Evolutionary conservation across 2,113 vertebrate genomes (phyloP).

Genomic region (Cololabis saira): DNA sequence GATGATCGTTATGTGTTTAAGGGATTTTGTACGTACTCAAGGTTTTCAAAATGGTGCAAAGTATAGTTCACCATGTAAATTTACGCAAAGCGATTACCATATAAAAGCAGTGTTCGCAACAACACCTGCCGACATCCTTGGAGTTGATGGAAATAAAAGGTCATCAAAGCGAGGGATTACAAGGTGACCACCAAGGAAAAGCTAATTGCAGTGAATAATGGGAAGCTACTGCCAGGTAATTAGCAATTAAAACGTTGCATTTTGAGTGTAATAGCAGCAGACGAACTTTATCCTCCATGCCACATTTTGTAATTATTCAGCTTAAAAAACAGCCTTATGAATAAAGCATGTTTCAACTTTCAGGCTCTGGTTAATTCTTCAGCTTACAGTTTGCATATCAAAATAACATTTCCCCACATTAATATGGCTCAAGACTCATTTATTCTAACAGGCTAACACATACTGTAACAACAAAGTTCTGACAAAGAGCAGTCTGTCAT

Average conservation of each 20-base stretch:
- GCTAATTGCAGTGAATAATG: slow-evolving; percentile 78
- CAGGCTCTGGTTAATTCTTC: slow-evolving; percentile 48
- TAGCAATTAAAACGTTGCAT: slow-evolving; percentile 72
- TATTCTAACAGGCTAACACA: slow-evolving; percentile 22
- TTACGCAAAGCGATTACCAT: slow-evolving; percentile 73
- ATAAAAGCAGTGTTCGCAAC: slow-evolving; percentile 73
- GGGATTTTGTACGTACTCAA: slow-evolving; percentile 69
- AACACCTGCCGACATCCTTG: slow-evolving; percentile 82
- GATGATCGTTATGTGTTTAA: slow-evolving; percentile 75
- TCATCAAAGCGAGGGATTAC: slow-evolving; percentile 79
- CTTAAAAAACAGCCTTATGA: slow-evolving; percentile 47
- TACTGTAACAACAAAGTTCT: slow-evolving; percentile 30
- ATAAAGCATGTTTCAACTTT: slow-evolving; percentile 50
- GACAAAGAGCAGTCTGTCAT: background rate
- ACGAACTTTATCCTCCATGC: slow-evolving; percentile 42
- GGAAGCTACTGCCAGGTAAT: slow-evolving; percentile 69
- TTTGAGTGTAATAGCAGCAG: slow-evolving; percentile 68
- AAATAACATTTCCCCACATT: slow-evolving; percentile 35
- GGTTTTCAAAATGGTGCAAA: slow-evolving; percentile 74
- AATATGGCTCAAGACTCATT: slow-evolving; percentile 17
- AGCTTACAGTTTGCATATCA: slow-evolving; percentile 63
- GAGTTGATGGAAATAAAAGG: slow-evolving; percentile 78
- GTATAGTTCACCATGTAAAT: slow-evolving; percentile 71
- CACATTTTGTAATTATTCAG: slow-evolving; percentile 56
- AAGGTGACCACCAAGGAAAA: slow-evolving; percentile 78